These are phyloP conservation scores for Lysandra coridon DNA, from an alignment of 2,888 invertebrate species.

Conservation along the genomic window DNA sequence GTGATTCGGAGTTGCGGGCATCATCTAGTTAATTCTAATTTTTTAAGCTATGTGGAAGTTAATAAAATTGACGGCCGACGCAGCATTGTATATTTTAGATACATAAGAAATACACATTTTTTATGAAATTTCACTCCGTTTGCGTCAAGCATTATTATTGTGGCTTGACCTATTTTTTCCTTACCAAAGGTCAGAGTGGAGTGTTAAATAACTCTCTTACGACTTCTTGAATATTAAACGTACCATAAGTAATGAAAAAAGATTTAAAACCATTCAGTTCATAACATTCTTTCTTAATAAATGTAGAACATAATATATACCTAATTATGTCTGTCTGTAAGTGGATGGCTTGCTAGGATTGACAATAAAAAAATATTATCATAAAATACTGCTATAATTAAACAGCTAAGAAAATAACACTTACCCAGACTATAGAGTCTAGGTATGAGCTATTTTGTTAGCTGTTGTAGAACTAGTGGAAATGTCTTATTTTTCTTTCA, in stretches of 20 bases:
- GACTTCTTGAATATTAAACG: slow-evolving; percentile 9
- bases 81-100: background rate
- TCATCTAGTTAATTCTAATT: background rate
- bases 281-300: background rate
- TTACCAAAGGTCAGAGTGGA: slow-evolving; percentile 6
- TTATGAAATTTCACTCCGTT: background rate
- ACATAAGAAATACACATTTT: background rate
- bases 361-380: too few species aligned
- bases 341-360: too few species aligned
- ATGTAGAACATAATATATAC: too few species aligned
- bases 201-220: slow-evolving; percentile 11
- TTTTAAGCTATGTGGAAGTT: background rate
- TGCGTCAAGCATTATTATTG: background rate
- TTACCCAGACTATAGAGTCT: too few species aligned
- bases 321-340: too few species aligned
- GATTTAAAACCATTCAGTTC: background rate
- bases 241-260: background rate
- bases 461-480: too few species aligned
- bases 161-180: slow-evolving; percentile 18
- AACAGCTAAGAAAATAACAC: too few species aligned
- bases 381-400: too few species aligned
- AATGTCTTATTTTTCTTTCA: too few species aligned
- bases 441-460: too few species aligned
- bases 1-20: too few species aligned
- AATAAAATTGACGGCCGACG: background rate